Base-by-base conservation (phyloP, 2,888 invertebrate species). In the Synanthedon andrenaeformis region DNA sequence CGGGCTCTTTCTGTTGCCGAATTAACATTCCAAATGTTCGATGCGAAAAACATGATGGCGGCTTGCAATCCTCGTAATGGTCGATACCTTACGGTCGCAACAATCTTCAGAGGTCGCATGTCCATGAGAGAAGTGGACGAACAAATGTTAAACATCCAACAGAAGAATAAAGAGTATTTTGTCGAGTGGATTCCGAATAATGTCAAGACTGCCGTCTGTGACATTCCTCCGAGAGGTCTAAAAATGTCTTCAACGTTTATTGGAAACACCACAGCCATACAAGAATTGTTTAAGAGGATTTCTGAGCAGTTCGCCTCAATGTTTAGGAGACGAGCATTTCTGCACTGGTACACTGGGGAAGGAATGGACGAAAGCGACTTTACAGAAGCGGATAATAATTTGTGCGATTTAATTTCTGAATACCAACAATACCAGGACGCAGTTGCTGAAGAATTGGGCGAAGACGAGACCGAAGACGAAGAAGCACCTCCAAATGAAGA, bases 351-450 rank as follows among this genome's bases (percentile, higher is more conserved):
- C 85, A 95, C 96, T 50, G 95, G 96, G 28, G 97, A 97, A 76
- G 97, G 97, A 54, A 97, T 97, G 97, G 96, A 97, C 71, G 96
- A 96, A 78, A 92, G 92, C 90, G 97, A 97, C 76, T 97, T 97
- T 83, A 94, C 95, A 13, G 97, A 97, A 72, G 97, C 97, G 2
- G 97, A 97, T 72, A 94, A 94, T 69, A 97, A 97, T 87, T 92
- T 97, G 92, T 95, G 92, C 67, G 95, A 95, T 71, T 80, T 95
- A 67, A 92, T 96, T 51, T 94, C 94, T 1, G 96, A 96, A 77
- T 96, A 96, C 74, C 96, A 96, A 75, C 96, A 96, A 76, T 96
- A 96, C 77, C 96, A 96, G 79, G 95, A 96, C 70, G 96, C 93
- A 56, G 95, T 93, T 57, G 94, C 94, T 66, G 94, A 93, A 63